Base-by-base conservation (phyloP, 2,888 invertebrate genomes). In the Thymelicus acteon region DNA sequence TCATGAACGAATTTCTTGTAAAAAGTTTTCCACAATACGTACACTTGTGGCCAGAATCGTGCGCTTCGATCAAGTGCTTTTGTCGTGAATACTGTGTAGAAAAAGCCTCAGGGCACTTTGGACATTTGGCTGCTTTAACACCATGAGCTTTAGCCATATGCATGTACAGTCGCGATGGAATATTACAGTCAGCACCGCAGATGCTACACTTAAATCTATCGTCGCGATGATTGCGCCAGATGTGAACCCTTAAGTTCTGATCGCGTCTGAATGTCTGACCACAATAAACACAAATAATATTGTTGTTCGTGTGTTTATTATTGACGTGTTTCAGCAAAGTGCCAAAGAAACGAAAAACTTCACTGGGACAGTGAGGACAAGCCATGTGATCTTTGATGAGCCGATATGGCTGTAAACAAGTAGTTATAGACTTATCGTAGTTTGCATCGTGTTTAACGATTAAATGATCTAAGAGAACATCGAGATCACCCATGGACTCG, bases 21-120 rank as follows among this genome's bases (percentile, higher is more conserved):
- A 94, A 94, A 0, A 91, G 75, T 73, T 93, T 93, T 0, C 87
- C 89, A 66, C 94, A 94, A 62, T 89, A 90, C 0, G 86, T 79
- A 67, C 94, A 93, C 72, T 92, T 92, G 72, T 92, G 92, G 0
- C 93, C 93, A 0, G 89, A 89, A 62, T 91, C 84, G 72, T 93
- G 93, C n/a, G 89, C 95, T 0, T 94, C 91, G 7, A 94, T 95
- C 76, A 94, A 79, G 79, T 95, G 95, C 73, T 94, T 92, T 61
- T 92, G 93, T 0, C 95, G 80, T 13, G 94, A 84, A 44, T 94
- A 92, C 12, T 94, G 93, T 0, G 94, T 95, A 0, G 94, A 87
- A 68, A 95, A 95, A 0, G 82, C 78, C 75, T 93, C 91, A 0
- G 89, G 78, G 58, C 94, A 94, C 74, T 90, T 89, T 0, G 91